phyloP scores from a whole-genome alignment of 2,888 invertebrate species.

The Spialia ferax region DNA sequence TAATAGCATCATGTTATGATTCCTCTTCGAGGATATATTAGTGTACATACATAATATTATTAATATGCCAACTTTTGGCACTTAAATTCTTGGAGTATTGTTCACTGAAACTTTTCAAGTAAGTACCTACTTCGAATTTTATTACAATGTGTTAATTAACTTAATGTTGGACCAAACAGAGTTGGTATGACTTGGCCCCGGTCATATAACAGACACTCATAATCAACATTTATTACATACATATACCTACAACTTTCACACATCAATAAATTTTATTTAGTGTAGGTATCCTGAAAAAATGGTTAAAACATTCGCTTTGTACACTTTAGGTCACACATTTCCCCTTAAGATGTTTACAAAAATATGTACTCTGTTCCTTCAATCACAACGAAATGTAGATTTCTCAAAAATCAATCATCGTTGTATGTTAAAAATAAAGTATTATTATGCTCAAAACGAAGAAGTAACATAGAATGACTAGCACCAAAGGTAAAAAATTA shows the following conservation, averaged over 20 bases:
- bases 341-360: constrained; percentile 23
- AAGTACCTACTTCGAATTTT: neutral
- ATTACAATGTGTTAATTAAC: too few species aligned
- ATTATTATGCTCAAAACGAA: constrained; percentile 33
- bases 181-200: constrained; percentile 34
- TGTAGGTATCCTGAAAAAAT: constrained; percentile 11
- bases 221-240: neutral
- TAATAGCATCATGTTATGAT: too few species aligned
- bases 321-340: neutral
- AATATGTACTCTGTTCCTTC: constrained; percentile 30
- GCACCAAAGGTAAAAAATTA: constrained; percentile 52
- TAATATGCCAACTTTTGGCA: neutral
- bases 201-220: constrained; percentile 16
- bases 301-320: neutral
- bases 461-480: constrained; percentile 53
- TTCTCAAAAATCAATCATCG: constrained; percentile 1
- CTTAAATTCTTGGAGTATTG: neutral
- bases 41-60: neutral
- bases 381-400: constrained; percentile 18
- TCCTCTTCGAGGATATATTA: too few species aligned
- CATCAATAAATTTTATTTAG: constrained; percentile 14
- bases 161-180: constrained; percentile 8
- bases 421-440: constrained; percentile 15
- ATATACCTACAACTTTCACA: constrained; percentile 9
- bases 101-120: neutral